phyloP scores from a whole-genome alignment of 2,797 vertebrate genomes.

The Potorous gilbertii region DNA sequence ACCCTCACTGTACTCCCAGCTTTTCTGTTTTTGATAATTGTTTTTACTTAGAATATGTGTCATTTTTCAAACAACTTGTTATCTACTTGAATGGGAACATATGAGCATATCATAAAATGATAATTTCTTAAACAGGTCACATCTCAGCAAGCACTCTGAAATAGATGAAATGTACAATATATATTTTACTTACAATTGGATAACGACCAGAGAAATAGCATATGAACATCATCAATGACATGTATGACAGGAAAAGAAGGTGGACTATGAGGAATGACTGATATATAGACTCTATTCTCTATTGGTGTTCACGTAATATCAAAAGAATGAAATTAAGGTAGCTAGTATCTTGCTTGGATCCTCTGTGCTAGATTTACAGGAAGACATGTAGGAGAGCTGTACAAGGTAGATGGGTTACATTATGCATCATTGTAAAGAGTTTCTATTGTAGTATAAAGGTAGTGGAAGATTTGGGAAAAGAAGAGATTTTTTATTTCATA shows the following conservation, averaged over 20 bases:
- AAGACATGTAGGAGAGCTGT: background rate
- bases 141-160: background rate
- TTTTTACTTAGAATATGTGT: conserved; percentile 55
- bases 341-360: background rate
- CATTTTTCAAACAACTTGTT: background rate
- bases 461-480: background rate
- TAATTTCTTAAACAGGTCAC: background rate
- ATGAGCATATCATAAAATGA: background rate
- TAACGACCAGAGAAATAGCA: background rate
- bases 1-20: background rate
- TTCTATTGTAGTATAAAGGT: background rate
- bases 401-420: background rate
- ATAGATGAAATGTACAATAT: background rate
- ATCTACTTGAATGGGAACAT: background rate
- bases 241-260: background rate
- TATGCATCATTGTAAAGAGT: background rate
- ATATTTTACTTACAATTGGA: background rate
- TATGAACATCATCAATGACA: background rate
- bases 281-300: background rate
- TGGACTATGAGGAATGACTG: background rate
- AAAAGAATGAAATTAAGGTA: background rate
- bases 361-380: background rate
- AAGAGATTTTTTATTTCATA: background rate
- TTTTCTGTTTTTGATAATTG: conserved; percentile 24
- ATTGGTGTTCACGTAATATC: background rate